phyloP scores from a whole-genome alignment of 1,140 invertebrate species.

The Anoplophora glabripennis region DNA sequence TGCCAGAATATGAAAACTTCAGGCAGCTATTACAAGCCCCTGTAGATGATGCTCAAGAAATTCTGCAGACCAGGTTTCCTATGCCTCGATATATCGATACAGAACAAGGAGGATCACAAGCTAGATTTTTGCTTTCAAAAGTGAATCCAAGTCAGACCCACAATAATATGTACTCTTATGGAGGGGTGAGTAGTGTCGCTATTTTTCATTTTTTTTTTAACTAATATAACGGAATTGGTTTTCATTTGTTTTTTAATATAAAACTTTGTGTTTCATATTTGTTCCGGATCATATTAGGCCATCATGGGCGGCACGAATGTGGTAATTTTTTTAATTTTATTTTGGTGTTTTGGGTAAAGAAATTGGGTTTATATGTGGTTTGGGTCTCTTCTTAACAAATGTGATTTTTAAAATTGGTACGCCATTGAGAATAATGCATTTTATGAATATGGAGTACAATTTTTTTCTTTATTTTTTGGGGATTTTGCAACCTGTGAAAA shows the following conservation, averaged over 20 bases:
- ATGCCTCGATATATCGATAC: conserved; percentile 99
- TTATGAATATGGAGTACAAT: conserved; percentile 3
- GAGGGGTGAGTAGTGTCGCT: conserved; percentile 68
- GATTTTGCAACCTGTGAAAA: no score
- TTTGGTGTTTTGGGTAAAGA: conserved; percentile 20
- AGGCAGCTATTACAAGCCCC: conserved; percentile 94
- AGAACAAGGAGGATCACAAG: conserved; percentile 96
- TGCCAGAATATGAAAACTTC: conserved; percentile 97
- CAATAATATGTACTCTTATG: conserved; percentile 96
- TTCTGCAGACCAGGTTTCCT: conserved; percentile 92
- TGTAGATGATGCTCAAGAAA: conserved; percentile 95
- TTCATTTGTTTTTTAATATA: no score
- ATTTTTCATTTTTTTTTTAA: no score
- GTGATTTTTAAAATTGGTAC: no score
- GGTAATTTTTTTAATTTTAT: conserved; percentile 24
- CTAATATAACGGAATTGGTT: no score
- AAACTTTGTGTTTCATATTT: conserved; percentile 22
- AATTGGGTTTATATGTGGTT: background rate
- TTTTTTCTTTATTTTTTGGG: no score
- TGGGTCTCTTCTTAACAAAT: no score
- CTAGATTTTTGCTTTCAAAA: conserved; percentile 96
- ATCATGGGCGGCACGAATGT: conserved; percentile 25
- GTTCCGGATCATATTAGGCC: conserved; percentile 21
- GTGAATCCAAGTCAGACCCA: conserved; percentile 99
- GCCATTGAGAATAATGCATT: no score